phyloP scores from a whole-genome alignment of 2,113 vertebrate species.

The Paratilapia polleni region DNA sequence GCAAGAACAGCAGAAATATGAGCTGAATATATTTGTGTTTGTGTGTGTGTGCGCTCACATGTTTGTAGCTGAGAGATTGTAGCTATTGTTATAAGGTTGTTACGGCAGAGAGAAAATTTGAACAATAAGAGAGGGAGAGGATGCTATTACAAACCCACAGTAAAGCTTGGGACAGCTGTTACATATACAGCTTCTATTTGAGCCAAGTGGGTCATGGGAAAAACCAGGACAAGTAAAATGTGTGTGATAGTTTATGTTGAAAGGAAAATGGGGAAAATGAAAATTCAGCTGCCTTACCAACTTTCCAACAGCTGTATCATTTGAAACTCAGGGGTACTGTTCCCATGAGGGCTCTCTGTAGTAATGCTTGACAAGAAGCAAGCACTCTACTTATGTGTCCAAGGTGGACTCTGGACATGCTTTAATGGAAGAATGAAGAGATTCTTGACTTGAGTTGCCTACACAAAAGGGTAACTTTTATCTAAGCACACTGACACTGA shows the following conservation, averaged over 20 bases:
- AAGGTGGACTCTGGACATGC: background rate
- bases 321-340: constrained; percentile 27
- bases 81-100: background rate
- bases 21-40: too few species aligned
- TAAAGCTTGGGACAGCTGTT: constrained; percentile 25
- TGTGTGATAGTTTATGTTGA: constrained; percentile 10
- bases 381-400: background rate
- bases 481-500: background rate
- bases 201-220: constrained; percentile 48
- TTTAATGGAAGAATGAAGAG: background rate
- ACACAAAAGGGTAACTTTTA: background rate
- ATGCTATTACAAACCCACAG: constrained; percentile 36
- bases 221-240: constrained; percentile 20
- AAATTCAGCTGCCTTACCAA: background rate
- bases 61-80: background rate
- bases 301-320: background rate
- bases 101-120: background rate
- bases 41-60: background rate
- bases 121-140: constrained; percentile 14
- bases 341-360: constrained; percentile 44
- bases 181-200: constrained; percentile 6
- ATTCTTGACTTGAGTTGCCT: background rate
- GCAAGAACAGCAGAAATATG: background rate
- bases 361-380: constrained; percentile 32
- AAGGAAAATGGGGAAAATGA: background rate